Evolutionary conservation across 2,797 vertebrate species (phyloP).

Genomic region (Manis crassicaudata): DNA sequence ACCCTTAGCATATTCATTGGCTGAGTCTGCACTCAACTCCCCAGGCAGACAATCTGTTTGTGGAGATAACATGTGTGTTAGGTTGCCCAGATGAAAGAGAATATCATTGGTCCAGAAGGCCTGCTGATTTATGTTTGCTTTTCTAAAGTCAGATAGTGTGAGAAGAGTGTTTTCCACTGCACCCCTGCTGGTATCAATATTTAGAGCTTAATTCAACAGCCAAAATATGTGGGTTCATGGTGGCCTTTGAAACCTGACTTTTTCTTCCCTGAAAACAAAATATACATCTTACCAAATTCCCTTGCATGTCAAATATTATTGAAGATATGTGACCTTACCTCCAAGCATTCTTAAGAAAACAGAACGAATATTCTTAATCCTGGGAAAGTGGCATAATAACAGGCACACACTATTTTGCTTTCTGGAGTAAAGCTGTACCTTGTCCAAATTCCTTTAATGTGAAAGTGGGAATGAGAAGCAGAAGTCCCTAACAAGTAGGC

Average conservation of each 20-base stretch:
- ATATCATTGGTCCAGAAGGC: constrained; percentile 1
- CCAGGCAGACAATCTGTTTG: constrained; percentile 15
- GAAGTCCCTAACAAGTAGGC: background rate
- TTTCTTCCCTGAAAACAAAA: constrained; percentile 37
- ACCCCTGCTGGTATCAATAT: background rate
- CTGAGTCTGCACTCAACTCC: constrained; percentile 11
- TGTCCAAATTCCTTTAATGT: background rate
- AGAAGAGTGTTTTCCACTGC: background rate
- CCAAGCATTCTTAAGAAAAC: background rate
- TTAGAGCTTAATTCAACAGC: constrained; percentile 50
- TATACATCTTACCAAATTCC: constrained; percentile 51
- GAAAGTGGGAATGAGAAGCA: background rate
- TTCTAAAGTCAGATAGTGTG: constrained; percentile 5
- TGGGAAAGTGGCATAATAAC: background rate
- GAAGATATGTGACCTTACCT: constrained; percentile 32
- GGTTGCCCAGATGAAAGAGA: constrained; percentile 30
- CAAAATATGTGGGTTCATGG: constrained; percentile 14
- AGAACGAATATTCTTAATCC: background rate
- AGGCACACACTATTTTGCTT: background rate
- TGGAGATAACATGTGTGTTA: constrained; percentile 7
- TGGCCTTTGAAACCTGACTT: constrained; percentile 50
- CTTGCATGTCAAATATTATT: constrained; percentile 62
- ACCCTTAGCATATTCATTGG: constrained; percentile 34
- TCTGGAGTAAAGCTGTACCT: background rate
- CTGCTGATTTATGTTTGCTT: constrained; percentile 1